phyloP scores from a whole-genome alignment of 1,140 invertebrate species.

The Lordiphosa clarofinis region DNA sequence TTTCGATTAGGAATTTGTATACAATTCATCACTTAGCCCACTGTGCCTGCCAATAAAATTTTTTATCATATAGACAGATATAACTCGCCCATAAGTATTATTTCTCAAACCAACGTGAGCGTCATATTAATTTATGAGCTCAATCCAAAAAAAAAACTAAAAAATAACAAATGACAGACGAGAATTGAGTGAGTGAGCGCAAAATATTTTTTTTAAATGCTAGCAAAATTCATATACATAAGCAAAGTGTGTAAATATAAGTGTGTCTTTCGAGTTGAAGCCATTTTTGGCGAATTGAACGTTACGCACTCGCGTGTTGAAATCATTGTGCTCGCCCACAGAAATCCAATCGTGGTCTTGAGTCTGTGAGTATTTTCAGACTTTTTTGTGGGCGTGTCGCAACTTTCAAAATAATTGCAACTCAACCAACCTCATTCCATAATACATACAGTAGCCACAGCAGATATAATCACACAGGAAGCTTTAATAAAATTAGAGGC shows the following conservation, averaged over 20 bases:
- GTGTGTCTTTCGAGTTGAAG: slow-evolving; percentile 15
- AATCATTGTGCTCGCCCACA: slow-evolving; percentile 40
- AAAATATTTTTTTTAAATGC: slow-evolving; percentile 15
- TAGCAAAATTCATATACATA: slow-evolving; percentile 35
- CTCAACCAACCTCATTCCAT: neutral
- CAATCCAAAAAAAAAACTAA: slow-evolving; percentile 13
- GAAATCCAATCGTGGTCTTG: slow-evolving; percentile 6
- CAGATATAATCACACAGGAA: slow-evolving; percentile 4
- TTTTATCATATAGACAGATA: slow-evolving; percentile 35
- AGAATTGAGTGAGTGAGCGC: slow-evolving; percentile 58
- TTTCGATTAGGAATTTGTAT: neutral
- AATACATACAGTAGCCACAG: slow-evolving; percentile 1
- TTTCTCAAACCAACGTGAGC: slow-evolving; percentile 63
- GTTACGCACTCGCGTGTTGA: slow-evolving; percentile 55
- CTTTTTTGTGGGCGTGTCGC: slow-evolving; percentile 1
- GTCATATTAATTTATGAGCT: slow-evolving; percentile 63
- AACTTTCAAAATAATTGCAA: slow-evolving; percentile 6
- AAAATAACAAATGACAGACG: slow-evolving; percentile 39
- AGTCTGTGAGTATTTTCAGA: slow-evolving; percentile 1
- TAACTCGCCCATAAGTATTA: slow-evolving; percentile 32
- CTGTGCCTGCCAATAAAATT: slow-evolving; percentile 62
- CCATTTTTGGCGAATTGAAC: slow-evolving; percentile 70
- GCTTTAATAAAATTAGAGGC: slow-evolving; percentile 23
- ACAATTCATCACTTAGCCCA: slow-evolving; percentile 32
- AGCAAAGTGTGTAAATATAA: slow-evolving; percentile 17